Evolutionary conservation across 2,797 vertebrate species (phyloP).

Genomic region (Psittacula derbiana): DNA sequence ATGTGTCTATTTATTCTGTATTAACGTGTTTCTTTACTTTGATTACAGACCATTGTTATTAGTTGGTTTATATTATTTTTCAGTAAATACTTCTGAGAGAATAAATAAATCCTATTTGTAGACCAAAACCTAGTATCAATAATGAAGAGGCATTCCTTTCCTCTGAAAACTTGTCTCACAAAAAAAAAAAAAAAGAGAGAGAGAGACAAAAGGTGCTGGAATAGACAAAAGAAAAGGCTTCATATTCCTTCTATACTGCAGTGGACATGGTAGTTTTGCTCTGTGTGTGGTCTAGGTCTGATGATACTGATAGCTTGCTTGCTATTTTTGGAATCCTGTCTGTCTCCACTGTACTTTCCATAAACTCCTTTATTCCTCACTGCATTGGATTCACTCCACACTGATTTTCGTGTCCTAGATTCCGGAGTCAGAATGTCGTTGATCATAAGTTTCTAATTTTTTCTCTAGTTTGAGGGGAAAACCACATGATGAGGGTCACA

Average conservation of each 20-base stretch:
- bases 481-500: neutral
- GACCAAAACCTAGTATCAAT: neutral
- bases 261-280: neutral
- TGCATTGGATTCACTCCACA: neutral
- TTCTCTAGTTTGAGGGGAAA: neutral
- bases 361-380: conserved; percentile 15
- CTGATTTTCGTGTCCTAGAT: conserved; percentile 8
- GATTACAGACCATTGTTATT: neutral
- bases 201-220: neutral
- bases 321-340: conserved; percentile 23
- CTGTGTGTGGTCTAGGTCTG: neutral
- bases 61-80: neutral
- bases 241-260: neutral
- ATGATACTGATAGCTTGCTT: neutral
- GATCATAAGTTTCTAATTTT: neutral
- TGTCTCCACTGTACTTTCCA: conserved; percentile 1
- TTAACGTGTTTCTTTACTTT: neutral
- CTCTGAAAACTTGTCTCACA: neutral
- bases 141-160: neutral
- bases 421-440: neutral
- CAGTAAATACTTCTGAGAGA: neutral
- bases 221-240: neutral
- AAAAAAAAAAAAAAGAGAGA: neutral
- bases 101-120: neutral
- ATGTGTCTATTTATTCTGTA: neutral